These are phyloP conservation scores for Drosophila pandora DNA, from an alignment of 1,140 invertebrate species.

Conservation along the genomic window DNA sequence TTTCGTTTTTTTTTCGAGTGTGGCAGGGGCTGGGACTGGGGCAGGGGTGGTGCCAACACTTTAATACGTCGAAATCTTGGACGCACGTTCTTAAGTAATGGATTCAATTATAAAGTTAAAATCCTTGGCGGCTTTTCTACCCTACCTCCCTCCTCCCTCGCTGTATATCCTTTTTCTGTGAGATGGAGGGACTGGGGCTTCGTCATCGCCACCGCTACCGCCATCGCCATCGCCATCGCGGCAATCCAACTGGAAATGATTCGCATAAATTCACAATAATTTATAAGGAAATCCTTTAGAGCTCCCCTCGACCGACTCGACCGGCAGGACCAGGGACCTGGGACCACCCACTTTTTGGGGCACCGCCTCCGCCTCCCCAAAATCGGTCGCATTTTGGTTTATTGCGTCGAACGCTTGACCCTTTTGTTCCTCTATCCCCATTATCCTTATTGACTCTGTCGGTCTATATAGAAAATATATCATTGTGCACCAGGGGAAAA, in stretches of 20 bases:
- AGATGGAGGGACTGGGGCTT: slow-evolving; percentile 5
- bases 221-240: slow-evolving; percentile 42
- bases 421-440: slow-evolving; percentile 69
- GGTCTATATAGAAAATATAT: slow-evolving; percentile 49
- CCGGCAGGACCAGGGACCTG: too few species aligned
- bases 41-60: slow-evolving; percentile 50
- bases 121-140: slow-evolving; percentile 66
- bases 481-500: slow-evolving; percentile 23
- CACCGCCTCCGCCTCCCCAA: slow-evolving; percentile 19
- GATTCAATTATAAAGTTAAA: slow-evolving; percentile 82
- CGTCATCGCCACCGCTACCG: slow-evolving; percentile 34
- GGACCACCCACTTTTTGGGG: slow-evolving; percentile 6
- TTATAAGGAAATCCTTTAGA: slow-evolving; percentile 79
- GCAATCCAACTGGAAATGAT: slow-evolving; percentile 79
- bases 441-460: slow-evolving; percentile 67
- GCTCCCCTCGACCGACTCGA: slow-evolving; percentile 4
- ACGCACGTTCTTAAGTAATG: slow-evolving; percentile 80
- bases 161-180: not conserved
- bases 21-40: not conserved
- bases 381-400: slow-evolving; percentile 60
- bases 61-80: slow-evolving; percentile 79
- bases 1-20: not conserved
- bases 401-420: slow-evolving; percentile 71
- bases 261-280: slow-evolving; percentile 82
- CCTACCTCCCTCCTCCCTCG: not conserved